These are phyloP conservation scores for Stegodyphus mimosarum DNA, from an alignment of 1,140 invertebrate genomes.

Conservation along the genomic window DNA sequence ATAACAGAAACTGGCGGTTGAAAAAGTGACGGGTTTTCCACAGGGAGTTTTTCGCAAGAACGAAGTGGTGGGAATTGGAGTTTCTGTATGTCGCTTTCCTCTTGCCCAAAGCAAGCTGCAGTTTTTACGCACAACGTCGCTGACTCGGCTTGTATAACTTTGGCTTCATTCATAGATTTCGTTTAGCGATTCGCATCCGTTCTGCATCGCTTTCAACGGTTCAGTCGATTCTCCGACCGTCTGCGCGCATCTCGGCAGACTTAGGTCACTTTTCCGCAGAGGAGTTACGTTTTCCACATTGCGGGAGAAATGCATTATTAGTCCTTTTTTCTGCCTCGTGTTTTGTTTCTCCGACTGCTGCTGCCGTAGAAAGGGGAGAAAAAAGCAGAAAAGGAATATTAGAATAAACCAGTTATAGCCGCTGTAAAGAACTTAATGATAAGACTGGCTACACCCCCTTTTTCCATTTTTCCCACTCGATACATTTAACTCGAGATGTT, in stretches of 20 bases:
- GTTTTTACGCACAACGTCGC: too few relatives aligned
- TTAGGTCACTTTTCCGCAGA: constrained; percentile 20
- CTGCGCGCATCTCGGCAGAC: background rate
- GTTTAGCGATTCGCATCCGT: too few relatives aligned
- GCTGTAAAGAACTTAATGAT: constrained; percentile 56
- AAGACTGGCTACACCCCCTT: constrained; percentile 51
- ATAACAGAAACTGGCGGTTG: too few relatives aligned
- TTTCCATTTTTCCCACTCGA: constrained; percentile 54
- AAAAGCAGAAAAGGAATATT: constrained; percentile 35
- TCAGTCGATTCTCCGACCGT: too few relatives aligned
- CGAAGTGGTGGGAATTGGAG: too few relatives aligned
- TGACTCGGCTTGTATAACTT: too few relatives aligned
- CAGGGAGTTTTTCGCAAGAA: too few relatives aligned
- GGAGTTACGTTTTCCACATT: background rate
- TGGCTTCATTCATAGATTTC: too few relatives aligned
- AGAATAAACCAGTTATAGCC: constrained; percentile 57
- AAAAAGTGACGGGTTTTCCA: too few relatives aligned
- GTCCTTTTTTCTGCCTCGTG: constrained; percentile 15
- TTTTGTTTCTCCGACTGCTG: constrained; percentile 56
- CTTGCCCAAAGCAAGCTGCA: too few relatives aligned
- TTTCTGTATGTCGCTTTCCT: too few relatives aligned
- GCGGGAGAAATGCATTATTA: constrained; percentile 26
- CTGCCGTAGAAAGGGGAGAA: constrained; percentile 3
- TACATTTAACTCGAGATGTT: constrained; percentile 58
- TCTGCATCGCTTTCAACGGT: too few relatives aligned